Evolutionary conservation across 1,140 invertebrate species (phyloP).

Genomic region (Zaprionus taronus): DNA sequence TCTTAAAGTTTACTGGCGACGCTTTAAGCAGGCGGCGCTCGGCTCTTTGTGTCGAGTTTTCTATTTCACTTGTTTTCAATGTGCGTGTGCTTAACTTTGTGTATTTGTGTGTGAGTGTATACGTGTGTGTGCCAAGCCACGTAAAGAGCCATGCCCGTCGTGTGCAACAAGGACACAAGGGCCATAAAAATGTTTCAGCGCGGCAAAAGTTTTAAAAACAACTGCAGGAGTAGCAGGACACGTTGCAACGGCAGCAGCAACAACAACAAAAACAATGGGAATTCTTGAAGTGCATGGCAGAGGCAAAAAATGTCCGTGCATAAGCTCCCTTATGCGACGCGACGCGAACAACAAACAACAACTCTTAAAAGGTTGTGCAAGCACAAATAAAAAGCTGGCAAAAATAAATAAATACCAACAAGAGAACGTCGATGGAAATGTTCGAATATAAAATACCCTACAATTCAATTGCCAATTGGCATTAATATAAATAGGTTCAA

Average conservation of each 20-base stretch:
- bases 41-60: constrained; percentile 50
- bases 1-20: constrained; percentile 38
- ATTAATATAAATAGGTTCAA: too few relatives aligned
- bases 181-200: constrained; percentile 75
- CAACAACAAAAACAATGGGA: constrained; percentile 40
- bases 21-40: constrained; percentile 33
- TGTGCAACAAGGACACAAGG: constrained; percentile 69
- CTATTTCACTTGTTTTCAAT: constrained; percentile 69
- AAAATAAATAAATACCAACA: constrained; percentile 11
- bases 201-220: constrained; percentile 65
- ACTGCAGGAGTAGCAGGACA: constrained; percentile 52
- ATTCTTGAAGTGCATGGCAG: constrained; percentile 57
- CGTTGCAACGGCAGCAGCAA: constrained; percentile 23
- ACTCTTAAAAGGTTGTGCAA: constrained; percentile 68
- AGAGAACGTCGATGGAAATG: not conserved
- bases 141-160: constrained; percentile 22
- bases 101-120: not conserved
- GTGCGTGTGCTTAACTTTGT: not conserved
- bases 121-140: constrained; percentile 45
- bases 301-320: constrained; percentile 40
- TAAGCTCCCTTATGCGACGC: constrained; percentile 19
- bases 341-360: constrained; percentile 36
- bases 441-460: not conserved
- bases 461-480: not conserved
- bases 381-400: constrained; percentile 48